Evolutionary conservation across 2,888 invertebrate genomes (phyloP).

Genomic region (Biston betularia): DNA sequence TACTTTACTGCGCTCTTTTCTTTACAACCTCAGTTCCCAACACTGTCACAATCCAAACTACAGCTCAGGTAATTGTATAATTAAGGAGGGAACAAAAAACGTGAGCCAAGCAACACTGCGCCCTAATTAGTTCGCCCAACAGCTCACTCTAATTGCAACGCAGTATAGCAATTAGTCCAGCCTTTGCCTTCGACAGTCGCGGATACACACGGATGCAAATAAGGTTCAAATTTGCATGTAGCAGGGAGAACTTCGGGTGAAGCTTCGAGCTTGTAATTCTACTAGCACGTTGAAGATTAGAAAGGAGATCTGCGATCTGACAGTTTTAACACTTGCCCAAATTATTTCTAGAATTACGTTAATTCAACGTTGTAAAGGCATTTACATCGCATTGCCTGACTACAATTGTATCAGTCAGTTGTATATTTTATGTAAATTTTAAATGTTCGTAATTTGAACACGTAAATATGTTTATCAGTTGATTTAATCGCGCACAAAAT

Average conservation of each 20-base stretch:
- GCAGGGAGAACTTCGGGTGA: conserved; percentile 21
- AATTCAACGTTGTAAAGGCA: background rate
- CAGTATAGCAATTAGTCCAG: conserved; percentile 44
- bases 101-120: conserved; percentile 34
- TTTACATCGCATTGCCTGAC: no score
- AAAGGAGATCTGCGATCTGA: conserved; percentile 36
- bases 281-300: conserved; percentile 36
- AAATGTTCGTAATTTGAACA: no score
- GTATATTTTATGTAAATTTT: no score
- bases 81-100: conserved; percentile 32
- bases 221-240: conserved; percentile 44
- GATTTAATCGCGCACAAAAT: no score
- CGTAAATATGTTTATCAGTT: no score
- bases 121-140: conserved; percentile 40
- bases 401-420: no score
- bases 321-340: conserved; percentile 12
- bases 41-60: conserved; percentile 28
- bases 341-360: background rate
- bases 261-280: conserved; percentile 38
- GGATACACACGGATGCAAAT: conserved; percentile 47
- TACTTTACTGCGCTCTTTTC: conserved; percentile 12
- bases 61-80: conserved; percentile 32
- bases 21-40: conserved; percentile 6
- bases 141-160: conserved; percentile 40
- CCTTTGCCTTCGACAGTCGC: conserved; percentile 45